Evolutionary conservation across 2,797 vertebrate species (phyloP).

Genomic region (Lagocephalus sceleratus): DNA sequence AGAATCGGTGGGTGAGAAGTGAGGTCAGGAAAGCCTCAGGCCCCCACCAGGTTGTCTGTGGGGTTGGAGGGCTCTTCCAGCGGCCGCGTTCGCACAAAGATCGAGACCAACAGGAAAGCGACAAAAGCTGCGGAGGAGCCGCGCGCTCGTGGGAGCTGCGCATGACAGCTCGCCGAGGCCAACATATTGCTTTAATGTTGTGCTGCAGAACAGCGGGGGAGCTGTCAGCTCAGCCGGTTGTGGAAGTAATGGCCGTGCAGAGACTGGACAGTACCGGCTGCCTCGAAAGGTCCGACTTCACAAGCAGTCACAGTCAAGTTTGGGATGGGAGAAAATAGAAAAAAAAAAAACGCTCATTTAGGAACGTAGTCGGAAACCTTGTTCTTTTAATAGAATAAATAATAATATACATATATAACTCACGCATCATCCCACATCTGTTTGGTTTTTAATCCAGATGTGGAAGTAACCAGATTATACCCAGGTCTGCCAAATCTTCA

Average conservation of each 20-base stretch:
- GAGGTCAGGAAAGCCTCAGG: conserved; percentile 47
- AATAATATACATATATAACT: conserved; percentile 36
- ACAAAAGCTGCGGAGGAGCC: conserved; percentile 13
- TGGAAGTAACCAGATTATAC: conserved; percentile 56
- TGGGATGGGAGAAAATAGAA: conserved; percentile 4
- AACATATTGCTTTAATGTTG: conserved; percentile 47
- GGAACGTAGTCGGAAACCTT: too few relatives aligned
- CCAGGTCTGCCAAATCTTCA: conserved; percentile 44
- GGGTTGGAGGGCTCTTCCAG: conserved; percentile 25
- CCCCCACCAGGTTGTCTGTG: conserved; percentile 25
- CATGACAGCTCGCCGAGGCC: conserved; percentile 37
- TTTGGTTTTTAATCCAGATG: conserved; percentile 60
- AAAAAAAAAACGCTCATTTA: too few relatives aligned
- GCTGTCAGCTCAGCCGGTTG: conserved; percentile 33
- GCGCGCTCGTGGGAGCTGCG: conserved; percentile 29
- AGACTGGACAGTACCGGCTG: conserved; percentile 14
- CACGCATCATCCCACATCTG: conserved; percentile 37
- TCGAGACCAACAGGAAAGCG: conserved; percentile 13
- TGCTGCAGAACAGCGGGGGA: conserved; percentile 17
- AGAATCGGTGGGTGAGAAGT: conserved; percentile 11
- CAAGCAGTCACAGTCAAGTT: conserved; percentile 12
- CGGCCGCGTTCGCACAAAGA: conserved; percentile 32
- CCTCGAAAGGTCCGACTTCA: conserved; percentile 18
- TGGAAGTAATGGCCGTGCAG: conserved; percentile 17
- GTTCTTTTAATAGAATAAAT: conserved; percentile 27